phyloP scores from a whole-genome alignment of 2,888 invertebrate genomes.

The Ophion slaviceki region DNA sequence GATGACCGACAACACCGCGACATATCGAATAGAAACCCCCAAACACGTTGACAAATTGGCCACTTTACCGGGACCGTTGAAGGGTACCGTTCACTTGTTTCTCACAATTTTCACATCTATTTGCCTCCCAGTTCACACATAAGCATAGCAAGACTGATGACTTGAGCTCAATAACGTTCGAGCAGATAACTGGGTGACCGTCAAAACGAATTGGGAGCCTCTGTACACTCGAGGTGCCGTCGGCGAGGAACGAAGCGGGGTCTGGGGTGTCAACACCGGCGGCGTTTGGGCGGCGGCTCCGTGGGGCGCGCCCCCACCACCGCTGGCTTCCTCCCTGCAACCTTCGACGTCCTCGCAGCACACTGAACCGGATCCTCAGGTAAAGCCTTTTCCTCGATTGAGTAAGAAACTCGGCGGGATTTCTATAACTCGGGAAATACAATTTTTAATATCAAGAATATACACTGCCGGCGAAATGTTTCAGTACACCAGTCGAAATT shows the following conservation, averaged over 20 bases:
- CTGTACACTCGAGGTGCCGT: slow-evolving; percentile 80
- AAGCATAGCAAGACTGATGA: not conserved
- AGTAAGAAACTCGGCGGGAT: not conserved
- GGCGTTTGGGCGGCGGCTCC: slow-evolving; percentile 83
- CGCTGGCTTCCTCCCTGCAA: slow-evolving; percentile 75
- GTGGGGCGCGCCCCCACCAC: slow-evolving; percentile 81
- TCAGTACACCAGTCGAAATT: too few relatives aligned
- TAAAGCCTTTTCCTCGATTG: slow-evolving; percentile 54
- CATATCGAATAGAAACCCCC: slow-evolving; percentile 74
- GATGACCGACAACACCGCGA: slow-evolving; percentile 71
- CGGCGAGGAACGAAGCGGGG: slow-evolving; percentile 81
- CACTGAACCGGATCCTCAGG: slow-evolving; percentile 74
- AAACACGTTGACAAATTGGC: slow-evolving; percentile 75
- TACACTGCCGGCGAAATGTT: too few relatives aligned
- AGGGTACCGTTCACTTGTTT: slow-evolving; percentile 70
- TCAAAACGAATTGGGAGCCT: slow-evolving; percentile 82
- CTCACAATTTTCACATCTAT: not conserved
- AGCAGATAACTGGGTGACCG: slow-evolving; percentile 80
- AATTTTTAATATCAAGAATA: too few relatives aligned
- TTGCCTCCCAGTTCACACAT: not conserved
- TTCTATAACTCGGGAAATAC: too few relatives aligned
- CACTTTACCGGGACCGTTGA: slow-evolving; percentile 75
- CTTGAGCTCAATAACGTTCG: not conserved
- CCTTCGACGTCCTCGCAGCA: slow-evolving; percentile 70
- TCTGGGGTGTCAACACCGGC: slow-evolving; percentile 82